Base-by-base conservation (phyloP, 2,113 vertebrate genomes). In the Melanerpes aurifrons region DNA sequence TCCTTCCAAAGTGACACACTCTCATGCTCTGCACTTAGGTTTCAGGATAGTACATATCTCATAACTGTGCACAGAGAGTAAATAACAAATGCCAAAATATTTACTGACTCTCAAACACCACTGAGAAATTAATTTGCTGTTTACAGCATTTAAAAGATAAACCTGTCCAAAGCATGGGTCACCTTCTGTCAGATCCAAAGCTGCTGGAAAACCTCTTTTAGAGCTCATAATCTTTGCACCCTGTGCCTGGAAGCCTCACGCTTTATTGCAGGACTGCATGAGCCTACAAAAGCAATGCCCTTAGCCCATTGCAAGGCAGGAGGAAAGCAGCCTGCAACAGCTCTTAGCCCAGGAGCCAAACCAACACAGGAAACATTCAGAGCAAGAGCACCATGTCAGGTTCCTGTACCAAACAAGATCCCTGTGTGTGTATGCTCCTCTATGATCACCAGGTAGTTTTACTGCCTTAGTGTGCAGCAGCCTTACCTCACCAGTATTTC, bases 101-200 rank as follows among this genome's bases (percentile, higher is more conserved):
- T 56, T 31, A n/a, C 12, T 54, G 35, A 29, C 50, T 77, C 50
- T 68, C 3, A 66, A 81, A 40, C 15, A 43, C 13, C 3, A 13
- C 40, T 40, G 16, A 58, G 53, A 88, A 68, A 45, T 56, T 66
- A 29, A 4, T 29, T 69, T 45, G 40, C 22, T 25, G 7, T 26
- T 68, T 35, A 67, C 6, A 61, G 10, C 32, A 57, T 47, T 82
- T 68, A 74, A 72, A 68, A 81, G 56, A 69, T 15, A 89, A 69
- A 45, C 7, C 24, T 74, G 19, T 40, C 35, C 47, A 48, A 48
- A 74, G 26, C 8, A n/a, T 29, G 8, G 26, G 13, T 45, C 19
- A 48, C 66, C 81, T 82, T 20, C 45, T 91, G 45, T 90, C 31
- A n/a, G 24, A 50, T 32, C 72, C 76, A 94, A 90, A 97, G 86